Evolutionary conservation across 2,888 invertebrate genomes (phyloP).

Genomic region (Allolobophora icterica): DNA sequence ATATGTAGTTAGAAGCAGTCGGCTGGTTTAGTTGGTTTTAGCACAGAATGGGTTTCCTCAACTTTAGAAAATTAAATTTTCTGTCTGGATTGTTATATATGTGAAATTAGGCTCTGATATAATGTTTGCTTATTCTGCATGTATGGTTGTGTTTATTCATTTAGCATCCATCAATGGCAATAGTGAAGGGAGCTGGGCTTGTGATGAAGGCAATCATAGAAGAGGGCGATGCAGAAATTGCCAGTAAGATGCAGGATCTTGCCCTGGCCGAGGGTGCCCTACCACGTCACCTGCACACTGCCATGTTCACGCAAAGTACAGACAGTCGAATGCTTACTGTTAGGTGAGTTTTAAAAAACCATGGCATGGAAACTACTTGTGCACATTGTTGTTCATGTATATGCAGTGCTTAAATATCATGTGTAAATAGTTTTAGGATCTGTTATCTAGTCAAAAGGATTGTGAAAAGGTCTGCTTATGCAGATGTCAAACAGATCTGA

Average conservation of each 20-base stretch:
- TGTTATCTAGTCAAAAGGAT: neutral
- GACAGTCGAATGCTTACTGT: constrained; percentile 85
- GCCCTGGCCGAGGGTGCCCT: constrained; percentile 95
- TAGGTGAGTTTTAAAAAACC: constrained; percentile 52
- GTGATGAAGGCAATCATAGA: constrained; percentile 97
- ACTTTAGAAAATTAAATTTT: neutral
- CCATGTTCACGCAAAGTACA: constrained; percentile 80
- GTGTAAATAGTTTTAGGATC: no score
- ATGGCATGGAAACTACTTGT: neutral
- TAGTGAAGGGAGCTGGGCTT: constrained; percentile 96
- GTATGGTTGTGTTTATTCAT: constrained; percentile 30
- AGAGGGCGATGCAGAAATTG: constrained; percentile 90
- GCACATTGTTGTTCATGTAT: neutral
- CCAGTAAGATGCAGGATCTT: constrained; percentile 90
- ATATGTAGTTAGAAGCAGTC: neutral
- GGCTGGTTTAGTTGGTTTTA: neutral
- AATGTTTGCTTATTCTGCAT: neutral
- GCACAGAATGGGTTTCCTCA: neutral
- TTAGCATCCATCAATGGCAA: constrained; percentile 94
- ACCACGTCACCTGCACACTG: constrained; percentile 86
- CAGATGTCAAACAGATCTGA: no score
- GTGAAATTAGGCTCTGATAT: neutral
- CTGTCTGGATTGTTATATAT: neutral
- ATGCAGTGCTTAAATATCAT: neutral
- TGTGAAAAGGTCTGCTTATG: neutral